Base-by-base conservation (phyloP, 2,888 invertebrate species). In the Plebejus anna region DNA sequence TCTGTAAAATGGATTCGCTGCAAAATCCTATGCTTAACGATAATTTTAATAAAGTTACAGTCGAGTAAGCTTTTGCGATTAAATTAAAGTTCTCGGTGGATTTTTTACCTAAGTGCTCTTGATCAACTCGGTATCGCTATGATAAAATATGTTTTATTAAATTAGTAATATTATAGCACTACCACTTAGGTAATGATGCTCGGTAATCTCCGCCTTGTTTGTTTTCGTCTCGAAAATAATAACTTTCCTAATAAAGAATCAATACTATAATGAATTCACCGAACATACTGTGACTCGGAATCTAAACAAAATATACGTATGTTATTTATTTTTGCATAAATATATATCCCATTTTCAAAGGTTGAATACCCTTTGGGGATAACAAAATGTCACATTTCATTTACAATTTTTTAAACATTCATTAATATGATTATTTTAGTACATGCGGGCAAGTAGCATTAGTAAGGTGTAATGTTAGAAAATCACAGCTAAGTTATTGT, bases 51-150 rank as follows among this genome's bases (percentile, higher is more conserved):
- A 83, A 83, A 80, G 79, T 80, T 78, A n/a, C 72, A 78, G 77
- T 77, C 79, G 78, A 78, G 79, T 79, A 80, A 82, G 79, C 79
- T 82, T 81, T 80, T 79, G 77, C 76, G 77, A 79, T 77, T 47
- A 80, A 82, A 81, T 82, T 80, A 79, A 80, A 80, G 78, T 78
- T 80, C 79, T 81, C 80, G 80, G 81, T 80, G 77, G 75, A 70
- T 76, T 78, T 77, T 76, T 70, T 79, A 77, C 81, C 11, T 13
- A 83, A 88, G 66, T 70, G 75, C 32, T 75, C 75, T 89, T 85
- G 86, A 87, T 89, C 22, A 88, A 84, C 82, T 73, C 11, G 61
- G 70, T 77, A 79, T 76, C 32, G 66, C 66, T 36, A 4, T 16
- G 32, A 36, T 66, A 5, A 32, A 32, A 2, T 32, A 66, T 32